Base-by-base conservation (phyloP, 2,888 invertebrate genomes). In the Lycocerus yunnanus region DNA sequence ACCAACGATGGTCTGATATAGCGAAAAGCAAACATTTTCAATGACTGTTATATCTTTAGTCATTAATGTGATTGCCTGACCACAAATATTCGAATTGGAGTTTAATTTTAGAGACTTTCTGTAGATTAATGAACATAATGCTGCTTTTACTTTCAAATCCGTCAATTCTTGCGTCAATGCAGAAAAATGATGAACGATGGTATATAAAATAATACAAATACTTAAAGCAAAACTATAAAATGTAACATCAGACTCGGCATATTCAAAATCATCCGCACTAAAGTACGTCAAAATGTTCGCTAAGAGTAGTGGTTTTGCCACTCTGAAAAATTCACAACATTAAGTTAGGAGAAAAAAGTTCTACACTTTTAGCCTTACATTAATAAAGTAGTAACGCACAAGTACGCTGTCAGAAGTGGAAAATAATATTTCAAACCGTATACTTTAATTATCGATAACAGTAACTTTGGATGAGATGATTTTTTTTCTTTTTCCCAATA, bases 41-140 rank as follows among this genome's bases (percentile, higher is more conserved):
- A 85, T 97, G 96, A 86, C 96, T 95, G 73, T 93, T 0, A 96
- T 95, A 86, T 97, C 97, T 71, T 95, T 96, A 0, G 95, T 94
- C 77, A 97, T 71, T 27, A 84, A 77, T 74, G 84, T 84, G 1
- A 84, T 81, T 69, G 84, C 81, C 77, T 84, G 83, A 86, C 87
- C 97, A 81, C 91, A 95, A 6, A 43, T 63, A 63, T 63, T 63
- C 13, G 20, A 9, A 63, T 63, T 20, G 2, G 18, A 63, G 13
- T 63, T 63, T 18, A 63, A 63, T 63, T 63, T 63, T 18, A 63
- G n/a, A 0, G 61, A 63, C 9, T 63, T 63, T 13, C 5, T 63
- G 61, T 63, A 63, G 6, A 63, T 63, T 15, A 63, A 18, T 8
- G 61, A 63, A 15, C 61, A 63, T 13, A 63, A 14, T n/a, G 61